Percentiles rank a stretch among this genome's conserved stretches.
phyloP scores from a whole-genome alignment of 2,113 vertebrate genomes.

The Rousettus leschenaultii region DNA sequence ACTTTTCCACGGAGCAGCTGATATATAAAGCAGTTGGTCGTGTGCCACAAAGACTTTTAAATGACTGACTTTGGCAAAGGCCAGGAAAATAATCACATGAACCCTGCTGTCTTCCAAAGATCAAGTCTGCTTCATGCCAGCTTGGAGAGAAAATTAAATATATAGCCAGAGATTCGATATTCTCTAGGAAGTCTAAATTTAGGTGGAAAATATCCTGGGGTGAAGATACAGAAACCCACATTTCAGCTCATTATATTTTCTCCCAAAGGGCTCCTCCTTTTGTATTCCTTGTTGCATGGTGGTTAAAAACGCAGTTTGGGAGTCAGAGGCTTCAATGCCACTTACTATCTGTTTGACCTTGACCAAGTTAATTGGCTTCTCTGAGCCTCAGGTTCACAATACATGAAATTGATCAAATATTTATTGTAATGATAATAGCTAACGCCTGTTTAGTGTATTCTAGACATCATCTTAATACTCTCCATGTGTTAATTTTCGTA shows the following conservation, averaged over 20 bases:
- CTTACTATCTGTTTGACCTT: neutral
- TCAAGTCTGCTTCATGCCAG: conserved; percentile 57
- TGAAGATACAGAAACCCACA: conserved; percentile 47
- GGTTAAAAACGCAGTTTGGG: neutral
- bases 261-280: neutral
- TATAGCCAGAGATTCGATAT: conserved; percentile 60
- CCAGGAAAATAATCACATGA: conserved; percentile 56
- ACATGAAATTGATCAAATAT: neutral
- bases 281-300: neutral
- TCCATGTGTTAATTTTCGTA: neutral
- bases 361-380: neutral
- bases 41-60: conserved; percentile 69
- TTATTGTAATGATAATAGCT: neutral
- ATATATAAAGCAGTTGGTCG: conserved; percentile 58
- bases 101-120: conserved; percentile 64
- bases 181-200: conserved; percentile 70
- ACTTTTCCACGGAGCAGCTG: conserved; percentile 65
- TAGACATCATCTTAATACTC: neutral
- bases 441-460: neutral
- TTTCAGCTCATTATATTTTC: conserved; percentile 20
- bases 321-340: neutral
- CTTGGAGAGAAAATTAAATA: conserved; percentile 56
- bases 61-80: conserved; percentile 71
- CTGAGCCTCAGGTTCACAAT: neutral
- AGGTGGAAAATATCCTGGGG: conserved; percentile 41